Evolutionary conservation across 2,888 invertebrate species (phyloP).

Genomic region (Drosophila koepferae): DNA sequence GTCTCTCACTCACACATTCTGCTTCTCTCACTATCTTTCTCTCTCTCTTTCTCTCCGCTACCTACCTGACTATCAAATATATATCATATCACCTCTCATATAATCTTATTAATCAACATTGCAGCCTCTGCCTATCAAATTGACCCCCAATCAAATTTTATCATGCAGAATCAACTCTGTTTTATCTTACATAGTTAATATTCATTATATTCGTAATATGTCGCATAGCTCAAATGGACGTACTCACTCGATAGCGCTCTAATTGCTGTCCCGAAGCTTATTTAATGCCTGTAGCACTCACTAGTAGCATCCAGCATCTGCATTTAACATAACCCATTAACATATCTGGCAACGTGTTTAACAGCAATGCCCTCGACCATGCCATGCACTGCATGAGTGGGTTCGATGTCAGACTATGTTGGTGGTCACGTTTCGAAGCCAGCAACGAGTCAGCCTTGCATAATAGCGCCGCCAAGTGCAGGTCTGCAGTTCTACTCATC

Average conservation of each 20-base stretch:
- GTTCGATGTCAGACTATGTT: slow-evolving; percentile 54
- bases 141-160: background rate
- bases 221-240: background rate
- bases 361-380: slow-evolving; percentile 37
- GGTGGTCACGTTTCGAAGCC: slow-evolving; percentile 71
- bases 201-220: background rate
- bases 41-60: background rate
- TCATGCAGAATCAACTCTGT: background rate
- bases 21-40: background rate
- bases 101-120: background rate
- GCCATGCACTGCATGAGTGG: slow-evolving; percentile 15
- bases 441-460: slow-evolving; percentile 66
- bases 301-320: slow-evolving; percentile 71
- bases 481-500: slow-evolving; percentile 42
- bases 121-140: background rate
- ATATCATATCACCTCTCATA: too few relatives aligned
- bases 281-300: slow-evolving; percentile 48
- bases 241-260: slow-evolving; percentile 13
- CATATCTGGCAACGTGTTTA: slow-evolving; percentile 71
- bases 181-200: background rate
- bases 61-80: background rate
- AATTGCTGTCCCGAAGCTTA: slow-evolving; percentile 49
- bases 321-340: slow-evolving; percentile 77
- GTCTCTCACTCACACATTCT: background rate
- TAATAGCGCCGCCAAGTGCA: slow-evolving; percentile 76